These are phyloP conservation scores for Rhombomys opimus DNA, from an alignment of 2,113 vertebrate species.

Conservation along the genomic window DNA sequence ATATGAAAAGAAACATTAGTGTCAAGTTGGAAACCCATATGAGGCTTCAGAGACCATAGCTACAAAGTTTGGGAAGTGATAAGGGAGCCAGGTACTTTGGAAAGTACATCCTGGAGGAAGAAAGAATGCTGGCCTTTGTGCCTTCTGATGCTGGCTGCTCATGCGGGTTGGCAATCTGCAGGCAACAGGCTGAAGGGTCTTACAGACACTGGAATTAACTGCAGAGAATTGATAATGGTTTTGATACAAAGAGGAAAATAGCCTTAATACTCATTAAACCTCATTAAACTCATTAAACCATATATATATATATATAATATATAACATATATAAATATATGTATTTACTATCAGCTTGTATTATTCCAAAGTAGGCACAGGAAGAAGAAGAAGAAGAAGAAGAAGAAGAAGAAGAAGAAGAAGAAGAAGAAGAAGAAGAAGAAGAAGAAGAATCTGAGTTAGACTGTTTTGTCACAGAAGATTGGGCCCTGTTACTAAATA, in stretches of 20 bases:
- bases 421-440: too few relatives aligned
- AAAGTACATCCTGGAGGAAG: neutral
- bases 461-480: neutral
- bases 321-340: neutral
- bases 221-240: slow-evolving; percentile 39
- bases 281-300: neutral
- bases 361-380: neutral
- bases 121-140: neutral
- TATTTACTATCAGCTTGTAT: neutral
- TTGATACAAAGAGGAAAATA: neutral
- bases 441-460: neutral
- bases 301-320: too few relatives aligned
- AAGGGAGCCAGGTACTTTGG: neutral
- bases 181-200: neutral
- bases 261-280: neutral
- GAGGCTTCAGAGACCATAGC: neutral
- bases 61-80: neutral
- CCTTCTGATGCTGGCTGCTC: neutral
- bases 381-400: neutral
- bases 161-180: neutral
- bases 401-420: neutral
- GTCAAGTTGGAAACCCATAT: neutral
- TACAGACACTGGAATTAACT: neutral
- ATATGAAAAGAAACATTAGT: neutral
- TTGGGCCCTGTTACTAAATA: neutral